These are phyloP conservation scores for Pseudochirops cupreus DNA, from an alignment of 2,797 vertebrate genomes.

Conservation along the genomic window DNA sequence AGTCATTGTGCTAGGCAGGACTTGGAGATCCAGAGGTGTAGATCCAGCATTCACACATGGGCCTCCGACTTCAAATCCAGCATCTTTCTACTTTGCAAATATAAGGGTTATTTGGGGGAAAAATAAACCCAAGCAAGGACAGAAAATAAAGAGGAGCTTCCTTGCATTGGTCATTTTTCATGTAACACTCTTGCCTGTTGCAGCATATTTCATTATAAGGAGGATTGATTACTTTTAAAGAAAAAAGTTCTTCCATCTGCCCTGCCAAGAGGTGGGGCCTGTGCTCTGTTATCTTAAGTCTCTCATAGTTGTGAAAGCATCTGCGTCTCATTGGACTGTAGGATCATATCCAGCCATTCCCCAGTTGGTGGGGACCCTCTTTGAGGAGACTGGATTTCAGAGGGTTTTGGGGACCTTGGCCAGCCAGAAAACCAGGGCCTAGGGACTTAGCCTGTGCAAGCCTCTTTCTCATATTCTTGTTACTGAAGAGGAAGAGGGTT, in stretches of 20 bases:
- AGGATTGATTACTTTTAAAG: background rate
- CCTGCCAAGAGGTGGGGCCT: background rate
- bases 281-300: conserved; percentile 11
- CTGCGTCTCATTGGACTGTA: conserved; percentile 42
- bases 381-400: conserved; percentile 50
- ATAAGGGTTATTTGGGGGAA: background rate
- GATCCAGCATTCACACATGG: background rate
- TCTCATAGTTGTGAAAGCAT: conserved; percentile 53
- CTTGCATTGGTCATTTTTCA: background rate
- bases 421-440: background rate
- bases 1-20: background rate
- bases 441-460: background rate
- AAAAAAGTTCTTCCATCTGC: background rate
- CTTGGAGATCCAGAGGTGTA: background rate
- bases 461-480: background rate
- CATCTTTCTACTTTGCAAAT: background rate
- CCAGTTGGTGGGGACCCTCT: conserved; percentile 13
- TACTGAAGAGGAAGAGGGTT: background rate
- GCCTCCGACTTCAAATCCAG: background rate
- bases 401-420: background rate
- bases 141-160: background rate
- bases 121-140: background rate
- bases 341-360: conserved; percentile 8
- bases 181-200: background rate
- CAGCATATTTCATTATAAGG: background rate